Percentiles rank a stretch among this genome's conserved stretches.
phyloP scores from a whole-genome alignment of 2,797 vertebrate species.

The Sebastolobus alascanus region DNA sequence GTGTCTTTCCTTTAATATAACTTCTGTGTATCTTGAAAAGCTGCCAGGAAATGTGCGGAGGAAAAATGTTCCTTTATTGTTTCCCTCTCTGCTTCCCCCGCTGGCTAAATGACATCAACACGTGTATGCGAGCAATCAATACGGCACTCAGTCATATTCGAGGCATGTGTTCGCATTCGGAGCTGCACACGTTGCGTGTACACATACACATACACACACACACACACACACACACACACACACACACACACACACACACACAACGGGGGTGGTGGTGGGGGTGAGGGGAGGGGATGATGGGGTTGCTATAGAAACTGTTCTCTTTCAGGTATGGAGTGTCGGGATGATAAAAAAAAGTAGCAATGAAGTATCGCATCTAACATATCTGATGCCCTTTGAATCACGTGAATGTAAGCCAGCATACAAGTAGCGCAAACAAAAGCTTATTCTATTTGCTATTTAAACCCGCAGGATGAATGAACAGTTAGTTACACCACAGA shows the following conservation, averaged over 20 bases:
- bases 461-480: slow-evolving; percentile 17
- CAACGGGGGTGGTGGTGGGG: slow-evolving; percentile 29
- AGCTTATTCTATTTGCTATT: slow-evolving; percentile 20
- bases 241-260: slow-evolving; percentile 20
- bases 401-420: slow-evolving; percentile 33
- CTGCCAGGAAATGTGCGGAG: slow-evolving; percentile 68
- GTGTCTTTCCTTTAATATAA: slow-evolving; percentile 71
- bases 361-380: slow-evolving; percentile 55
- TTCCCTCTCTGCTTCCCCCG: slow-evolving; percentile 57
- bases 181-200: slow-evolving; percentile 30
- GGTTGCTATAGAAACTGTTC: slow-evolving; percentile 86
- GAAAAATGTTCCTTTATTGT: slow-evolving; percentile 61
- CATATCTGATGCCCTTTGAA: slow-evolving; percentile 66
- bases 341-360: slow-evolving; percentile 71
- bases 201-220: slow-evolving; percentile 9
- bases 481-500: not conserved
- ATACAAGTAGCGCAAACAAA: slow-evolving; percentile 35
- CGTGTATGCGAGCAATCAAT: slow-evolving; percentile 68
- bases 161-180: slow-evolving; percentile 39
- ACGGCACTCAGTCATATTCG: slow-evolving; percentile 56
- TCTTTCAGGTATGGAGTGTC: slow-evolving; percentile 78
- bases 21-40: slow-evolving; percentile 75
- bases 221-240: slow-evolving; percentile 5
- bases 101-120: slow-evolving; percentile 72
- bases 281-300: slow-evolving; percentile 57